These are phyloP conservation scores for Carcharodon carcharias DNA, from an alignment of 2,797 vertebrate genomes.

Conservation along the genomic window DNA sequence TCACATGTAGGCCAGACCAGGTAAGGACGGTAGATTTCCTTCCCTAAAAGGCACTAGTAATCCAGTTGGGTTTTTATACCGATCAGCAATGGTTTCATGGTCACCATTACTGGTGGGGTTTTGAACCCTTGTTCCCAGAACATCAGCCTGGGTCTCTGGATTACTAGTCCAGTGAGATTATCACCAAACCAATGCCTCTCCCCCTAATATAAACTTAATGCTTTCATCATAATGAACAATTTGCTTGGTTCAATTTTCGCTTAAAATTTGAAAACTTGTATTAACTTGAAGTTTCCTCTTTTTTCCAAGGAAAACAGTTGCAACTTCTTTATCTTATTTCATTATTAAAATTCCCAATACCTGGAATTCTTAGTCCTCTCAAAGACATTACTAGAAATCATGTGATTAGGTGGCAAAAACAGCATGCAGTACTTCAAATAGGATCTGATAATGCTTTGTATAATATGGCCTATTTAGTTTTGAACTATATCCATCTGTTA, in stretches of 20 bases:
- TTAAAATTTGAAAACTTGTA: neutral
- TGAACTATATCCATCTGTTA: neutral
- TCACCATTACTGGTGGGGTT: too few species aligned
- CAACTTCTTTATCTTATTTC: neutral
- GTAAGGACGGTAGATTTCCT: too few species aligned
- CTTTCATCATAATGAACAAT: too few species aligned
- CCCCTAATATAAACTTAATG: neutral
- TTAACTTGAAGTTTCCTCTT: neutral
- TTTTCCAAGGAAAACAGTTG: neutral
- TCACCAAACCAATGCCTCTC: too few species aligned
- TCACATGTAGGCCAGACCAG: too few species aligned
- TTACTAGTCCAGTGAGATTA: too few species aligned
- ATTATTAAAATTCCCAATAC: neutral
- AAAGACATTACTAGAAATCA: neutral
- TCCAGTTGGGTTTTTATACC: too few species aligned
- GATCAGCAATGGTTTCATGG: too few species aligned
- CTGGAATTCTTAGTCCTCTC: neutral
- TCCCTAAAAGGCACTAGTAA: too few species aligned
- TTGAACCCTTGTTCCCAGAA: too few species aligned
- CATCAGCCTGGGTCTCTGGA: too few species aligned
- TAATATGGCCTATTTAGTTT: neutral
- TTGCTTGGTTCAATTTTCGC: neutral
- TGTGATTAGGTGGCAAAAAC: neutral
- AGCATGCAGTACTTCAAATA: neutral
- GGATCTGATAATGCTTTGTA: neutral